These are phyloP conservation scores for Nineta flava DNA, from an alignment of 2,888 invertebrate species.

Conservation along the genomic window DNA sequence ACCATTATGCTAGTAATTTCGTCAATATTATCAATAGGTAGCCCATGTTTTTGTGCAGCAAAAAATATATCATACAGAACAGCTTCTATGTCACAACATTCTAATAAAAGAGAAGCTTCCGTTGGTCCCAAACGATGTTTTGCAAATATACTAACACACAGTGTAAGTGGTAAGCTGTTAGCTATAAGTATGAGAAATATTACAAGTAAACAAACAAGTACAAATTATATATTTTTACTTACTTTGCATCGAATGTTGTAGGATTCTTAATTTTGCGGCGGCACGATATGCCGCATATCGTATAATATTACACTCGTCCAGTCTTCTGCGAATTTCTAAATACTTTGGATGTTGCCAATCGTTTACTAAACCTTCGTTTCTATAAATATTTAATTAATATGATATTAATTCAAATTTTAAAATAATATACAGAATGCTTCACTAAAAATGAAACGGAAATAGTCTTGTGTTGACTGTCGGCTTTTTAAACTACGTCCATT, in stretches of 20 bases:
- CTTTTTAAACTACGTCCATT: no score
- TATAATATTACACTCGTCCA: constrained; percentile 49
- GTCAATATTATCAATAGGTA: constrained; percentile 32
- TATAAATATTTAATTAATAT: background rate
- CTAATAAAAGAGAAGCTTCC: constrained; percentile 48
- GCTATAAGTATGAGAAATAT: constrained; percentile 15
- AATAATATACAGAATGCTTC: no score
- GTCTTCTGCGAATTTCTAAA: constrained; percentile 34
- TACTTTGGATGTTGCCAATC: constrained; percentile 46
- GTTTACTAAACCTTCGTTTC: constrained; percentile 19
- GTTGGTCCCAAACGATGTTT: constrained; percentile 51
- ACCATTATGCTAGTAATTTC: constrained; percentile 44
- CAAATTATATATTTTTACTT: constrained; percentile 20
- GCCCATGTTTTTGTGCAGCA: constrained; percentile 45
- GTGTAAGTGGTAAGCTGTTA: constrained; percentile 26
- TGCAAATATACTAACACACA: constrained; percentile 54
- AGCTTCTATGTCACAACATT: constrained; percentile 51
- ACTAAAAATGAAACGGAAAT: no score
- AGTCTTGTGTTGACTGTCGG: no score
- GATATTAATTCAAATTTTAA: no score
- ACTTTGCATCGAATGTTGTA: constrained; percentile 51
- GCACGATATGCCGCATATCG: constrained; percentile 62
- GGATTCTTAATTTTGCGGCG: constrained; percentile 49
- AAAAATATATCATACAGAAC: constrained; percentile 59
- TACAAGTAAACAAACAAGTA: background rate